phyloP scores from a whole-genome alignment of 2,888 invertebrate species.

The Embidobia sp. region DNA sequence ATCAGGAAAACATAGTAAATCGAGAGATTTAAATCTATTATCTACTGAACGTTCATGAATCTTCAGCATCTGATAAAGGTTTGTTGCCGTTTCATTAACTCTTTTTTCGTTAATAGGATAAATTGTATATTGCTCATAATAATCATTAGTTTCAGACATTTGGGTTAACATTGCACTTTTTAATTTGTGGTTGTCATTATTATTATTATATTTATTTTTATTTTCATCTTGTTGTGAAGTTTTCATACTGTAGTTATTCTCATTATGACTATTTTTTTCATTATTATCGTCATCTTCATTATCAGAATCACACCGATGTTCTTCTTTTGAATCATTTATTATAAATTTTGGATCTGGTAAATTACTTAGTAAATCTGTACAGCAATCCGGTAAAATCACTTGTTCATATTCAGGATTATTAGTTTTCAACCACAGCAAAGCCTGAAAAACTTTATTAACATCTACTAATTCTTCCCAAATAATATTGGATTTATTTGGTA shows the following conservation, averaged over 20 bases:
- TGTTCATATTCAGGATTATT: constrained; percentile 70
- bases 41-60: constrained; percentile 64
- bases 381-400: constrained; percentile 65
- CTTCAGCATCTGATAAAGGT: constrained; percentile 69
- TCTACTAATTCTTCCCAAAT: constrained; percentile 71
- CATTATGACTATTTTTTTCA: no score
- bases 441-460: constrained; percentile 71
- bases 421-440: constrained; percentile 70
- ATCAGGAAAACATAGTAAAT: constrained; percentile 68
- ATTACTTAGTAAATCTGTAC: constrained; percentile 15
- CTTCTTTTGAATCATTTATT: no score
- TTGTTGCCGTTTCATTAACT: no score
- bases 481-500: constrained; percentile 72
- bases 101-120: no score
- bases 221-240: no score
- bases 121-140: constrained; percentile 59
- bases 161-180: constrained; percentile 46
- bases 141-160: constrained; percentile 48
- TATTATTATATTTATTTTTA: constrained; percentile 1
- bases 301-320: no score
- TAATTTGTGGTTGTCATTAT: neutral
- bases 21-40: constrained; percentile 53
- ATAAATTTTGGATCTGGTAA: constrained; percentile 16
- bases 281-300: no score
- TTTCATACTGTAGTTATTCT: no score